A percentile compares a stretch with the other conserved stretches of the same genome.
Evolutionary conservation across 2,113 vertebrate species (phyloP).

Genomic region (Parus major): DNA sequence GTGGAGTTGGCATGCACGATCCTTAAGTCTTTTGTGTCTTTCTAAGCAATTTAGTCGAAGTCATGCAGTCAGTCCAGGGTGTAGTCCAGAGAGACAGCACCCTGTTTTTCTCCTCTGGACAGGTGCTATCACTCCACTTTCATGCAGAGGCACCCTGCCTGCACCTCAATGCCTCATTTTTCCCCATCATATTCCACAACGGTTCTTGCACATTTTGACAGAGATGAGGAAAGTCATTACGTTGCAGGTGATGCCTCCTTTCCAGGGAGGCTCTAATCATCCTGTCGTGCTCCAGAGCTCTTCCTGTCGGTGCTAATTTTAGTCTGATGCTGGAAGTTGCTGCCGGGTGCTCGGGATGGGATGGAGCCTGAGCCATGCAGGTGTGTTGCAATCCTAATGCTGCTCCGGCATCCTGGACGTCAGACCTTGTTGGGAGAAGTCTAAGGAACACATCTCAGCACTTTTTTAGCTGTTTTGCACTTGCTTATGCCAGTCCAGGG

Average conservation of each 20-base stretch:
- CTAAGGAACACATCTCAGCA: neutral
- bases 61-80: neutral
- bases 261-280: constrained; percentile 19
- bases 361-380: neutral
- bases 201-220: neutral
- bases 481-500: neutral
- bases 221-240: neutral
- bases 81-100: neutral
- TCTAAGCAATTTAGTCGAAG: neutral
- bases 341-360: neutral
- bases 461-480: neutral
- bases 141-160: neutral
- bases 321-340: neutral
- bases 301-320: constrained; percentile 27
- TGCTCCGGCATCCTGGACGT: neutral
- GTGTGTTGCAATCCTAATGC: neutral
- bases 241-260: constrained; percentile 3
- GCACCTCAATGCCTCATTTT: neutral
- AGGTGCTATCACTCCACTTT: neutral
- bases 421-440: neutral
- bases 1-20: fast-evolving
- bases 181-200: neutral
- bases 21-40: neutral
- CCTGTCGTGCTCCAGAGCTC: neutral
- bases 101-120: neutral